These are phyloP conservation scores for Parnassius orleans DNA, from an alignment of 2,888 invertebrate genomes.

Conservation along the genomic window DNA sequence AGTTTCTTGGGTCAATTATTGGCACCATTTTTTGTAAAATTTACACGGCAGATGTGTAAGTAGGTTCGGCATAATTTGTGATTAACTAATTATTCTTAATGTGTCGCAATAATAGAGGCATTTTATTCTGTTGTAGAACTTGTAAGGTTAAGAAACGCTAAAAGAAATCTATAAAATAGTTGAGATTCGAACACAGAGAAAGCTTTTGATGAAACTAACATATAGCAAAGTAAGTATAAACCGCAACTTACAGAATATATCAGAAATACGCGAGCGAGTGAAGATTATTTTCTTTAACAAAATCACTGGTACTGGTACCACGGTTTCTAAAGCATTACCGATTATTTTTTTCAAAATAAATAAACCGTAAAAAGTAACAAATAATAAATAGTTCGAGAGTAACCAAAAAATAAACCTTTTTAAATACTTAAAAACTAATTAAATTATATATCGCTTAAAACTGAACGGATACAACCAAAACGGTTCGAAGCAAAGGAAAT, in stretches of 20 bases:
- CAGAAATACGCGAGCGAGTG: conserved; percentile 36
- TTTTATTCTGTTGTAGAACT: conserved; percentile 23
- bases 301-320: conserved; percentile 55
- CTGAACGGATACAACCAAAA: conserved; percentile 42
- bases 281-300: conserved; percentile 24
- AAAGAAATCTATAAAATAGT: conserved; percentile 49
- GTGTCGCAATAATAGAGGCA: conserved; percentile 15
- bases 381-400: conserved; percentile 71
- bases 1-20: conserved; percentile 56
- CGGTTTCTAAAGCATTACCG: conserved; percentile 38
- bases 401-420: conserved; percentile 73
- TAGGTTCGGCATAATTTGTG: conserved; percentile 24
- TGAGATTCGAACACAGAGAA: conserved; percentile 74
- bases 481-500: conserved; percentile 38
- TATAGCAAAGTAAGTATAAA: conserved; percentile 71
- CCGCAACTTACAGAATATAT: conserved; percentile 66
- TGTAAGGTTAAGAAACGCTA: conserved; percentile 60
- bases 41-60: conserved; percentile 30
- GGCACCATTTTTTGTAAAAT: conserved; percentile 58
- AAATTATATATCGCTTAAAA: conserved; percentile 46
- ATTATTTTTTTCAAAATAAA: conserved; percentile 44
- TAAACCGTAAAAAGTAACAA: conserved; percentile 61
- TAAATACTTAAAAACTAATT: conserved; percentile 73
- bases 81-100: conserved; percentile 5
- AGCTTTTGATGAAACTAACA: conserved; percentile 51